Conservation (phyloP, 1,140 invertebrate species). For the Probaryconus sp. region DNA sequence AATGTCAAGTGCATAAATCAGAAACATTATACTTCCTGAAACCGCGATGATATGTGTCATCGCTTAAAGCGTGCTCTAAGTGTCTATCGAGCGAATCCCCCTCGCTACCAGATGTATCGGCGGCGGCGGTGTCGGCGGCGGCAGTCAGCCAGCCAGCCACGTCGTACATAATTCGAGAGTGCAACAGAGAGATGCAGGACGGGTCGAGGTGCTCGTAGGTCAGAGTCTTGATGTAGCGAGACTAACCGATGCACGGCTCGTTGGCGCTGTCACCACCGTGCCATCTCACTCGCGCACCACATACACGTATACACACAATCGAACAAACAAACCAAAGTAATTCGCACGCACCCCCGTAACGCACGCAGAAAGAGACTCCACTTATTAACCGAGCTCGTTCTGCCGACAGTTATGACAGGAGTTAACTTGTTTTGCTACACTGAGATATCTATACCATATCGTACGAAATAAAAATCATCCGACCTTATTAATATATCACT, state of each 20-base stretch:
- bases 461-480: conserved; percentile 29
- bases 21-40: conserved; percentile 46
- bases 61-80: conserved; percentile 16
- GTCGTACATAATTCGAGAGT: conserved; percentile 57
- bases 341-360: conserved; percentile 46
- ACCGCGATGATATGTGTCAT: conserved; percentile 47
- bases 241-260: conserved; percentile 77
- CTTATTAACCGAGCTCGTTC: conserved; percentile 59
- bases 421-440: conserved; percentile 51
- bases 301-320: too few relatives aligned
- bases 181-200: conserved; percentile 48
- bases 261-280: conserved; percentile 74
- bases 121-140: conserved; percentile 5
- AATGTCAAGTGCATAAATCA: conserved; percentile 47
- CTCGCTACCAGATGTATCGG: conserved; percentile 54
- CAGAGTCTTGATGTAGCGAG: conserved; percentile 75
- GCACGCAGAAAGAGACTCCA: conserved; percentile 26
- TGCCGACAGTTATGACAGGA: conserved; percentile 61
- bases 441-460: conserved; percentile 29
- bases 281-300: conserved; percentile 69
- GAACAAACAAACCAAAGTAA: conserved; percentile 2
- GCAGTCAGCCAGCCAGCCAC: conserved; percentile 2
- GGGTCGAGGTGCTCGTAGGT: conserved; percentile 51
- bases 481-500: conserved; percentile 34
- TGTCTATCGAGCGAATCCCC: conserved; percentile 30